Conservation (phyloP, 1,140 invertebrate species). For the Zaprionus tsacasi region DNA sequence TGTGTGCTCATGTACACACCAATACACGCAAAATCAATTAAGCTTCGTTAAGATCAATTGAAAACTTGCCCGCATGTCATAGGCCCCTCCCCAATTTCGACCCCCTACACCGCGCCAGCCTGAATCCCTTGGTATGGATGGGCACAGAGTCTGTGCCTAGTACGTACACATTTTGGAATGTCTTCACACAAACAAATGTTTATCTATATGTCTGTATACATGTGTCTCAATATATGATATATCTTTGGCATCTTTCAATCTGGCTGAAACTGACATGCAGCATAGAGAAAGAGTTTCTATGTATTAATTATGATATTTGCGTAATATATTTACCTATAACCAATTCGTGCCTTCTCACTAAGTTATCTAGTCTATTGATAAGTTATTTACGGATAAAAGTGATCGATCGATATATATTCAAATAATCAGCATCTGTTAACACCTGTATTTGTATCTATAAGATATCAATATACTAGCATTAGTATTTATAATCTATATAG, state of each 20-base stretch:
- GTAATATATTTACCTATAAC: neutral
- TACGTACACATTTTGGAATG: conserved; percentile 65
- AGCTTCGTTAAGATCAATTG: conserved; percentile 84
- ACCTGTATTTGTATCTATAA: neutral
- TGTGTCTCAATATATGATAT: neutral
- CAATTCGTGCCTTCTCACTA: neutral
- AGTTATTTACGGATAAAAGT: neutral
- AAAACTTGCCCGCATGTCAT: conserved; percentile 82
- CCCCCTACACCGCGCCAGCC: neutral
- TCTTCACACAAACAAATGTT: conserved; percentile 2
- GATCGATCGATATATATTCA: neutral
- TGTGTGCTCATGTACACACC: conserved; percentile 51
- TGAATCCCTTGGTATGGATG: conserved; percentile 5
- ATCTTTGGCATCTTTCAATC: neutral
- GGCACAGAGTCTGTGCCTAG: conserved; percentile 34
- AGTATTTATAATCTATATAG: too few relatives aligned
- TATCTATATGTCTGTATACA: conserved; percentile 9
- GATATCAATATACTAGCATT: too few relatives aligned
- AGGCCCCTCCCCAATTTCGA: conserved; percentile 17
- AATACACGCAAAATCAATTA: conserved; percentile 76
- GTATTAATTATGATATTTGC: neutral
- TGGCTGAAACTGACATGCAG: neutral
- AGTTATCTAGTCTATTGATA: neutral
- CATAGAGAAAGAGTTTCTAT: neutral
- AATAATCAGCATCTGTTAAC: neutral